Base-by-base conservation (phyloP, 1,140 invertebrate genomes). In the Saccostrea echinata region DNA sequence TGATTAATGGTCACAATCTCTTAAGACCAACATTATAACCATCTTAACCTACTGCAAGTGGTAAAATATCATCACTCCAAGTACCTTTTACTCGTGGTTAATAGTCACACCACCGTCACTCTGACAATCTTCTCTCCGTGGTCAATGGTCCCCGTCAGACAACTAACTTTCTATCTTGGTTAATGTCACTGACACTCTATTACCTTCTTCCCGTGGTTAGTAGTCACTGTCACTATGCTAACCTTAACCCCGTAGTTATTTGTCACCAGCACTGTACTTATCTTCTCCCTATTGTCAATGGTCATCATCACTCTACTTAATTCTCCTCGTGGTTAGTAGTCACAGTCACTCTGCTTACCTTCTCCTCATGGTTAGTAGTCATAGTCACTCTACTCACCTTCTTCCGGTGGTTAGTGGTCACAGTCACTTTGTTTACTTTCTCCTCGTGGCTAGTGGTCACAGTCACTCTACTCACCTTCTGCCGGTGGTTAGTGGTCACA, bases 401-500 rank as follows among this genome's bases (percentile, higher is more conserved):
- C 97, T 95, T 93, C 68, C 92, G 91, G n/a, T 91, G 71, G 11
- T 89, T 33, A 24, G 95, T 16, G 64, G n/a, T 30, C n/a, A n/a
- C n/a, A n/a, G n/a, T n/a, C n/a, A n/a, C n/a, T 13, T 57, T 13
- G 1, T 1, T 13, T 68, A 68, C 64, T n/a, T 68, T 68, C 24
- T 68, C 24, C 27, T n/a, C 3, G 64, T 68, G 6, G 64, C 24
- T 24, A 13, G 4, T 43, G 6, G 35, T 43, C 35, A 43, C 1
- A 6, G 35, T 43, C 1, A 43, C 35, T 43, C 1, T 64, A 24
- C 33, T 43, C 51, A 43, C 33, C 33, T 21, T 43, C 1, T 82
- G 12, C 9, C 33, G 35, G 13, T 82, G 30, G 9, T 82, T 27
- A n/a, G 95, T 94, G 11, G 86, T 64, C 85, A 91, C 91, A 16